Conservation (phyloP, 2,113 vertebrate genomes). For the Nothoprocta perdicaria region DNA sequence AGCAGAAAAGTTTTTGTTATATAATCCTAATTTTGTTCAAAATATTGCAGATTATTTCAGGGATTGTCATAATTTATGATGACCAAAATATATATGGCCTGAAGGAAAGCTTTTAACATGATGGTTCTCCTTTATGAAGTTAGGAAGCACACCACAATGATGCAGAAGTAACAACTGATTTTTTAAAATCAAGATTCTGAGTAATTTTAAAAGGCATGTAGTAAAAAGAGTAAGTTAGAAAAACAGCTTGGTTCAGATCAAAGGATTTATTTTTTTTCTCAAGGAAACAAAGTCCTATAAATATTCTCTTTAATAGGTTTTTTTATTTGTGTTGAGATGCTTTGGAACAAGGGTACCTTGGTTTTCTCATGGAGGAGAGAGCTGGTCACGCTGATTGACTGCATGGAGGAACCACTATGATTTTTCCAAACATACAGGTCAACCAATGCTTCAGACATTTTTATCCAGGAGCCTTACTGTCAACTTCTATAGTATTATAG, state of each 20-base stretch:
- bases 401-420: neutral
- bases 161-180: neutral
- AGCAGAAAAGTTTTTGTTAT: neutral
- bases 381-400: fast-evolving
- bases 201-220: neutral
- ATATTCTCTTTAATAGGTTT: neutral
- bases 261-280: neutral
- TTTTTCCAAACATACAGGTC: neutral
- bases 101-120: neutral
- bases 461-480: neutral
- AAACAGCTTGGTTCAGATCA: neutral
- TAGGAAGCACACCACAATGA: neutral
- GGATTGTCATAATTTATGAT: neutral
- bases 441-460: neutral
- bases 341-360: neutral
- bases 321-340: neutral
- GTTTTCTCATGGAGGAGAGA: fast-evolving
- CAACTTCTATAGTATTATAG: neutral
- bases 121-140: neutral
- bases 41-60: neutral
- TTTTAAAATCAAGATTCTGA: neutral
- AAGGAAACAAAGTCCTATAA: neutral
- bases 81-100: neutral
- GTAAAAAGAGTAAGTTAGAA: neutral
- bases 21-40: neutral